Evolutionary conservation across 2,888 invertebrate species (phyloP).

Genomic region (Shargacucullia verbasci): DNA sequence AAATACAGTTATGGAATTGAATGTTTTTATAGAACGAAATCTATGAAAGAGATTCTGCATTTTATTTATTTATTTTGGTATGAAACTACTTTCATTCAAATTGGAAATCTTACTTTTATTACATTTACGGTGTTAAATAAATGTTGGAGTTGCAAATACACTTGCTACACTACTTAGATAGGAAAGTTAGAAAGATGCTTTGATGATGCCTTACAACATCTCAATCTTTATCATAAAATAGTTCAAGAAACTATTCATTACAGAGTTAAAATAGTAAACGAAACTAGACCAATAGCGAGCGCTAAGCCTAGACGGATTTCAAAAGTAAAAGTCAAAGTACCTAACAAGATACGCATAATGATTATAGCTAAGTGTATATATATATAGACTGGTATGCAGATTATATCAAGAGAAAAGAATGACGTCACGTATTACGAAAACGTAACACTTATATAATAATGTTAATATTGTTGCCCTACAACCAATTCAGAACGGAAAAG

Average conservation of each 20-base stretch:
- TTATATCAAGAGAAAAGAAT: conserved; percentile 36
- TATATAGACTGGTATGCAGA: conserved; percentile 44
- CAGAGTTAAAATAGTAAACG: too few species aligned
- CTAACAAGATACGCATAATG: conserved; percentile 24
- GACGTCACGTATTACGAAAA: conserved; percentile 28
- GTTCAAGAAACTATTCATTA: too few species aligned
- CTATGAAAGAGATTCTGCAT: conserved; percentile 6
- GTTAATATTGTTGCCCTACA: conserved; percentile 22
- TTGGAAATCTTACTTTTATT: too few species aligned
- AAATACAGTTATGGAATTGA: conserved; percentile 24
- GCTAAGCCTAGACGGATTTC: conserved; percentile 29
- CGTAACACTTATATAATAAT: conserved; percentile 31
- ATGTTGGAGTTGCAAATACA: too few species aligned
- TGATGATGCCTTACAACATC: too few species aligned
- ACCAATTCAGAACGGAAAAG: too few species aligned
- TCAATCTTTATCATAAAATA: too few species aligned
- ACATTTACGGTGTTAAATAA: too few species aligned
- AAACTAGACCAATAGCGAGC: conserved; percentile 2
- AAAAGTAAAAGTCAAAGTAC: conserved; percentile 45
- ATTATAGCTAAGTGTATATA: conserved; percentile 26
- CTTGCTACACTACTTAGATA: too few species aligned
- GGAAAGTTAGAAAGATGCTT: too few species aligned
- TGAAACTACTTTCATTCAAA: too few species aligned
- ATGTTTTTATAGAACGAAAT: conserved; percentile 3
- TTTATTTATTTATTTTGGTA: too few species aligned